Evolutionary conservation across 2,113 vertebrate species (phyloP).

Genomic region (Uropsilus gracilis): DNA sequence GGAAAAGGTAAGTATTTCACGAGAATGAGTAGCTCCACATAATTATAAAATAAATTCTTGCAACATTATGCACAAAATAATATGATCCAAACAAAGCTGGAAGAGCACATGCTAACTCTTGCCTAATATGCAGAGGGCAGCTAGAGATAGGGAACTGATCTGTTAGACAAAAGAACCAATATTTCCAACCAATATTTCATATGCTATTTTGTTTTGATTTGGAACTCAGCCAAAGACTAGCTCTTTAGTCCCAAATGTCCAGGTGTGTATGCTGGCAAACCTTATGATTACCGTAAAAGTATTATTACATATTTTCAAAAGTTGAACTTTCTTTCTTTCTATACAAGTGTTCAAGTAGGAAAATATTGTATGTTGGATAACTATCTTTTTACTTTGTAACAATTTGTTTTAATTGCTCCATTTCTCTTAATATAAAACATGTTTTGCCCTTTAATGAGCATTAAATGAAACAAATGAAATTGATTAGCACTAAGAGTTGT

Average conservation of each 20-base stretch:
- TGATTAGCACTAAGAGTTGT: neutral
- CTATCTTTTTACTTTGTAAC: neutral
- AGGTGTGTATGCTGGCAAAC: neutral
- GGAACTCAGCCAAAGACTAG: neutral
- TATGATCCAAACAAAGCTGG: neutral
- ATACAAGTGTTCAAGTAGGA: neutral
- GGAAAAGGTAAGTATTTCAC: neutral
- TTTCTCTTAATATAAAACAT: conserved; percentile 18
- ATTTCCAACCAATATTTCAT: neutral
- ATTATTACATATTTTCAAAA: conserved; percentile 6
- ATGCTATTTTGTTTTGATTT: neutral
- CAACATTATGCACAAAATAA: neutral
- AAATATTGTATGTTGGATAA: neutral
- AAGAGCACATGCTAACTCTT: neutral
- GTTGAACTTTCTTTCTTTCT: neutral
- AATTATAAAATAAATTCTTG: neutral
- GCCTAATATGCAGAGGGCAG: neutral
- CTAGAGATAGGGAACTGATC: neutral
- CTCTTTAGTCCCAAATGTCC: neutral
- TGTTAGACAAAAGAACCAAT: neutral
- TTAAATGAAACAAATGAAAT: neutral
- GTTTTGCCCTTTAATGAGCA: neutral
- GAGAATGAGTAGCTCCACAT: neutral
- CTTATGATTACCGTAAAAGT: neutral
- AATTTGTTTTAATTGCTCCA: conserved; percentile 7